These are phyloP conservation scores for Euglossa dilemma DNA, from an alignment of 1,140 invertebrate genomes.

Conservation along the genomic window DNA sequence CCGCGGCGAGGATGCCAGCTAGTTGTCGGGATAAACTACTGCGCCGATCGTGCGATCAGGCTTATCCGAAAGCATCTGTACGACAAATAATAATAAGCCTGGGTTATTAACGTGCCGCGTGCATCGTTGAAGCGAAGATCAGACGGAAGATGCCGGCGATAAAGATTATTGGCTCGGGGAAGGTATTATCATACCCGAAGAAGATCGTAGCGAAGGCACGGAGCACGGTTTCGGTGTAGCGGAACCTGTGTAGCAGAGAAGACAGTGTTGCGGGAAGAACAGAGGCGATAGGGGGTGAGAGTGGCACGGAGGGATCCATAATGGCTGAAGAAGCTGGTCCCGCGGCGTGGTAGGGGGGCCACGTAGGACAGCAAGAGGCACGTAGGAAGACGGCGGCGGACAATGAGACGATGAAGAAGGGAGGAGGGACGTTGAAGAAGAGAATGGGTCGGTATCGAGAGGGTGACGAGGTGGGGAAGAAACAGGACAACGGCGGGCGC, in stretches of 20 bases:
- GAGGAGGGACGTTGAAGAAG: slow-evolving; percentile 42
- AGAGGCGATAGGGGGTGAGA: slow-evolving; percentile 15
- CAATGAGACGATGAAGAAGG: background rate
- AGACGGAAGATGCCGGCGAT: slow-evolving; percentile 61
- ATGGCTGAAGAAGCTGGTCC: slow-evolving; percentile 37
- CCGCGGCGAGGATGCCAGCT: slow-evolving; percentile 26
- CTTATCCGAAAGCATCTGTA: slow-evolving; percentile 49
- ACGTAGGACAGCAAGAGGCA: slow-evolving; percentile 41
- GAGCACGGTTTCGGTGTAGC: slow-evolving; percentile 45
- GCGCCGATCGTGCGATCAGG: slow-evolving; percentile 14
- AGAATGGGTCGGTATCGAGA: slow-evolving; percentile 57
- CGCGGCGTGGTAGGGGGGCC: slow-evolving; percentile 8
- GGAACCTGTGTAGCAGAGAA: slow-evolving; percentile 25
- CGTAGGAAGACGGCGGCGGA: slow-evolving; percentile 4
- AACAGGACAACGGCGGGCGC: slow-evolving; percentile 41
- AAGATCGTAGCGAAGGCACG: slow-evolving; percentile 45
- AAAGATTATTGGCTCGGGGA: slow-evolving; percentile 63
- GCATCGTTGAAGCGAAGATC: slow-evolving; percentile 58
- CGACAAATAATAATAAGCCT: slow-evolving; percentile 64
- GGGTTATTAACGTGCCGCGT: slow-evolving; percentile 59
- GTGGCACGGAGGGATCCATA: slow-evolving; percentile 41
- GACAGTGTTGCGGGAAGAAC: slow-evolving; percentile 28
- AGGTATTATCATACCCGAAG: slow-evolving; percentile 62
- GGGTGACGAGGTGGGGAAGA: slow-evolving; percentile 46
- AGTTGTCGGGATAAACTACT: slow-evolving; percentile 54